Percentiles rank a stretch among this genome's conserved stretches.
These are phyloP conservation scores for Catharus minimus DNA, from an alignment of 2,113 vertebrate genomes.

Conservation along the genomic window DNA sequence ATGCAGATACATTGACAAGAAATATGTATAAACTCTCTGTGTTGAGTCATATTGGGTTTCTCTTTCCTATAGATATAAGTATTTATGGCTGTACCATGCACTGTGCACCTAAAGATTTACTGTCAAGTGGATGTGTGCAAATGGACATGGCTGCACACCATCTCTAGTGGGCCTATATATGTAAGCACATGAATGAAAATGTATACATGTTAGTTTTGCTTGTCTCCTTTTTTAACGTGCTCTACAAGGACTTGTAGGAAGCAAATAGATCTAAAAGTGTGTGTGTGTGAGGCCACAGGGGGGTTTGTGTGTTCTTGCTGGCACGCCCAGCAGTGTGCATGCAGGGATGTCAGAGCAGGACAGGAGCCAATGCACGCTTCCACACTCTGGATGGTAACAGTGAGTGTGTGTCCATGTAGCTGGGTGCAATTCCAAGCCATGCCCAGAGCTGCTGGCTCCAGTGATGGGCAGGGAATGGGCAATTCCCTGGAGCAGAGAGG, in stretches of 20 bases:
- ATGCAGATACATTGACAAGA: neutral
- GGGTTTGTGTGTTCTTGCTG: neutral
- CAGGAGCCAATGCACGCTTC: neutral
- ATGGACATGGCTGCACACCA: neutral
- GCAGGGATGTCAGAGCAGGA: neutral
- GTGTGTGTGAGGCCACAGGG: accelerated
- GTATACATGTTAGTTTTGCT: neutral
- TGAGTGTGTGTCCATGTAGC: accelerated
- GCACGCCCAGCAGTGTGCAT: accelerated
- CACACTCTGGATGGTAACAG: neutral
- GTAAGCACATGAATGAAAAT: neutral
- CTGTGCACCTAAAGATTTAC: neutral
- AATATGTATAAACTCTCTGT: neutral
- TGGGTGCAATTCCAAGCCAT: accelerated
- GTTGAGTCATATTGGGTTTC: neutral
- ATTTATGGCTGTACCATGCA: neutral
- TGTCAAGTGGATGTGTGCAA: neutral
- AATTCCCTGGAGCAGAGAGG: neutral
- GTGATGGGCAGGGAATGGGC: neutral
- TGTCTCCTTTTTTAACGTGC: neutral
- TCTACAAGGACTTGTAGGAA: neutral
- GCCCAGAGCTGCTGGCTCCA: accelerated
- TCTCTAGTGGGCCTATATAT: neutral
- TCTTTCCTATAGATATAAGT: neutral
- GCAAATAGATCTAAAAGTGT: accelerated